Evolutionary conservation across 2,113 vertebrate genomes (phyloP), one percentile per base, ranked within the genome.

Genomic region (Lichenostomus cassidix): DNA sequence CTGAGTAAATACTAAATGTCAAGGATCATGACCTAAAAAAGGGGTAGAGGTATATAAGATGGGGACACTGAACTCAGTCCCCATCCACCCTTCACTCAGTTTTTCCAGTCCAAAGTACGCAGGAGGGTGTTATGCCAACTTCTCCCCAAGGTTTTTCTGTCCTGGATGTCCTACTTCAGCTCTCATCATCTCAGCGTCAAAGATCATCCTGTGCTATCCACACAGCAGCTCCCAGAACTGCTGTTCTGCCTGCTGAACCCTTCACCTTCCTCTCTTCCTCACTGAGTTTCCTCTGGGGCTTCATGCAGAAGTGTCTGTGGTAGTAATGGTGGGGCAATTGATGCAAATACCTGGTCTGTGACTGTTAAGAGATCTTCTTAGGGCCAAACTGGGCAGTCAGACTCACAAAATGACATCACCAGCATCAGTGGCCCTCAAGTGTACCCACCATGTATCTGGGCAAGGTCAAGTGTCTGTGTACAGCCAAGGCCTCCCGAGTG

Each of bases 401-500:
- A 33, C 42, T 33, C 33, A 53, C 23, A 58, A 24, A 42, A 16
- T 5, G n/a, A 33, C 47, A 49, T 2, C 52, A 33, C 7, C 68
- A 77, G 31, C 78, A 68, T 2, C 1, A 3, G n/a, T 68, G 63
- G n/a, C 46, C 18, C 12, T 33, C 10, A 5, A 0, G 7, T 7
- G 33, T 24, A 1, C 35, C 64, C 17, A 7, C 33, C 14, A 2
- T 5, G 47, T 46, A 3, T 47, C 41, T 60, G 74, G n/a, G 42
- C 50, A 21, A 49, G 64, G 77, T n/a, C 46, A 50, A 35, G 50
- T 21, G 68, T 56, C 60, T 84, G 74, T 15, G 62, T 35, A 44
- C 47, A 85, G 46, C 35, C 44, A 12, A 19, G 46, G 62, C 15
- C 7, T 33, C 69, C 11, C 0, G 2, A 21, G 78, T 15, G 53